A percentile compares a stretch with the other conserved stretches of the same genome.
phyloP scores from a whole-genome alignment of 2,888 invertebrate species.

The Tenthredo amoena region DNA sequence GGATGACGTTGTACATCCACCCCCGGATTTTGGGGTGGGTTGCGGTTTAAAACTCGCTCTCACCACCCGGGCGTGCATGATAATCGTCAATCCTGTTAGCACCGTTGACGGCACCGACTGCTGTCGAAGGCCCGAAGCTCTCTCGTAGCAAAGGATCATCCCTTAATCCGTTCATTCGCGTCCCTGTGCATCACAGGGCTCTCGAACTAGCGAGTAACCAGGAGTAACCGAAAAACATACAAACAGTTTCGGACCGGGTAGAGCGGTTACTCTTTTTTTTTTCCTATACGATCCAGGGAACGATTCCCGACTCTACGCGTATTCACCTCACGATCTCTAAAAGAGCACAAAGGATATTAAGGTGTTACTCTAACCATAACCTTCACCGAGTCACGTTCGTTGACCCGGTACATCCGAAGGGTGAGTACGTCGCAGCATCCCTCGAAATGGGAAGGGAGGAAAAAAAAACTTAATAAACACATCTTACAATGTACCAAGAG shows the following conservation, averaged over 20 bases:
- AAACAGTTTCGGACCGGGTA: background rate
- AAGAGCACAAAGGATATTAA: conserved; percentile 27
- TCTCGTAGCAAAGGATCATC: conserved; percentile 74
- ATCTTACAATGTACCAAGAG: conserved; percentile 64
- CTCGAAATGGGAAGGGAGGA: background rate
- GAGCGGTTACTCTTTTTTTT: background rate
- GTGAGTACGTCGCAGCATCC: conserved; percentile 2
- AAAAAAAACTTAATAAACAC: conserved; percentile 68
- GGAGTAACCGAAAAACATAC: conserved; percentile 54
- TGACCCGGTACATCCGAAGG: background rate
- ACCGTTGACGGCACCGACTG: conserved; percentile 67
- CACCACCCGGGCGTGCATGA: background rate
- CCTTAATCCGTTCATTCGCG: conserved; percentile 77
- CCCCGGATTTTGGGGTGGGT: background rate
- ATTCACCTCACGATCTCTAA: background rate
- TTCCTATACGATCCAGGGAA: background rate
- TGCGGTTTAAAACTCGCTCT: conserved; percentile 12
- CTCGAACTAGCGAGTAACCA: conserved; percentile 61
- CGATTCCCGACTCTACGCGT: background rate
- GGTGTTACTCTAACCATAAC: conserved; percentile 38
- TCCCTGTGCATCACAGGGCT: conserved; percentile 65
- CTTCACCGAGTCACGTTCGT: background rate
- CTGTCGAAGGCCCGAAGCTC: conserved; percentile 62
- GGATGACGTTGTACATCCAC: conserved; percentile 22
- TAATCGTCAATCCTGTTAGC: conserved; percentile 69